These are phyloP conservation scores for Aldrovandia affinis DNA, from an alignment of 2,797 vertebrate species.

Conservation along the genomic window DNA sequence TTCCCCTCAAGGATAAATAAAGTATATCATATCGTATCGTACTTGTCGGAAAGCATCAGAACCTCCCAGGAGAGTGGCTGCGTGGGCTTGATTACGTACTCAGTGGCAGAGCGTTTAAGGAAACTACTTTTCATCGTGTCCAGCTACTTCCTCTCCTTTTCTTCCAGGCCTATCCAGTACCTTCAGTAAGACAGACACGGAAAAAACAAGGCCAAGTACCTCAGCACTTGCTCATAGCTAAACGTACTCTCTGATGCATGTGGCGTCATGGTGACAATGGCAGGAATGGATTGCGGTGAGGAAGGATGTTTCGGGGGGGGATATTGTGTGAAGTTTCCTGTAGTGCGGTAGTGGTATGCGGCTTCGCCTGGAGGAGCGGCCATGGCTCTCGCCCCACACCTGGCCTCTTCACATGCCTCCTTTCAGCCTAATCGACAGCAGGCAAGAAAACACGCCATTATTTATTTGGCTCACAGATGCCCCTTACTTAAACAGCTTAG, in stretches of 20 bases:
- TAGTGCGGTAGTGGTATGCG: not conserved
- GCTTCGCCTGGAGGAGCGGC: not conserved
- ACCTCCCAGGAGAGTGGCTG: not conserved
- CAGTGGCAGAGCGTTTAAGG: not conserved
- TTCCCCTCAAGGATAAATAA: too few relatives aligned
- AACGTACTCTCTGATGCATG: not conserved
- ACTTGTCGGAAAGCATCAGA: not conserved
- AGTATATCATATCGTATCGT: too few relatives aligned
- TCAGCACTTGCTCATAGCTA: not conserved
- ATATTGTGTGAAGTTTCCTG: slow-evolving; percentile 18
- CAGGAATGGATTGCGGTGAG: not conserved
- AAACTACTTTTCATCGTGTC: not conserved
- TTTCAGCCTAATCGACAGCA: not conserved
- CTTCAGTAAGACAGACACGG: not conserved
- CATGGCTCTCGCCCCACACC: too few relatives aligned
- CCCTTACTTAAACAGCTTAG: not conserved
- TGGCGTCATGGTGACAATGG: slow-evolving; percentile 20
- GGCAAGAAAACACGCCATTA: not conserved
- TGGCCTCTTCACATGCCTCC: too few relatives aligned
- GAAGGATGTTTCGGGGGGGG: slow-evolving; percentile 26
- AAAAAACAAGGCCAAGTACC: slow-evolving; percentile 6
- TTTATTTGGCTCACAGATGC: not conserved
- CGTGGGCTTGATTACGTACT: not conserved
- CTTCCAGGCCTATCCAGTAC: not conserved
- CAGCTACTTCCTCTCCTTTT: not conserved